These are phyloP conservation scores for Phytoseiulus persimilis DNA, from an alignment of 2,888 invertebrate genomes.

Conservation along the genomic window DNA sequence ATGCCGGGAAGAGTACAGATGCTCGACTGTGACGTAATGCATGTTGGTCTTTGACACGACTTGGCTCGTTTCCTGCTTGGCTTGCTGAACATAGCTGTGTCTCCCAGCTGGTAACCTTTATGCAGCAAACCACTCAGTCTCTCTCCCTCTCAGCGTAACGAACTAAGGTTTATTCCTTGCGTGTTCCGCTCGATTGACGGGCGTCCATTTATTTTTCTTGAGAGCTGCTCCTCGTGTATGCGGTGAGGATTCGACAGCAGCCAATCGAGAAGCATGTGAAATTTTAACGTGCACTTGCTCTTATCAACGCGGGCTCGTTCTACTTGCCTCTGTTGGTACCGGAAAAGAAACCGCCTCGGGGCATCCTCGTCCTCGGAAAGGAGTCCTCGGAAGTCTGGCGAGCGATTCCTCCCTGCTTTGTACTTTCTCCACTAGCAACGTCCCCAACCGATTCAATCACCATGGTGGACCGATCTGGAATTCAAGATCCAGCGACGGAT, in stretches of 20 bases:
- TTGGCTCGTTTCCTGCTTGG: not conserved
- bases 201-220: not conserved
- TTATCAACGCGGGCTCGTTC: not conserved
- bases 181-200: conserved; percentile 5
- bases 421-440: no score
- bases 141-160: not conserved
- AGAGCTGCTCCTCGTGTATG: not conserved
- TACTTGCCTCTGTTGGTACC: not conserved
- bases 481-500: no score
- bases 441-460: no score
- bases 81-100: not conserved
- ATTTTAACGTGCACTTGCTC: not conserved
- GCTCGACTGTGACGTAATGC: not conserved
- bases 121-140: not conserved
- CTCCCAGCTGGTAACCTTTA: not conserved
- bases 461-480: no score
- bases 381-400: no score
- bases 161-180: not conserved
- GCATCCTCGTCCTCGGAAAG: not conserved
- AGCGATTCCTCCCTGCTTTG: no score
- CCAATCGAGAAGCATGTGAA: not conserved
- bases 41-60: not conserved
- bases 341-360: not conserved
- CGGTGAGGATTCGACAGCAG: not conserved
- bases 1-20: no score